phyloP scores from a whole-genome alignment of 2,888 invertebrate species.

The Aspidiotus rigidus region DNA sequence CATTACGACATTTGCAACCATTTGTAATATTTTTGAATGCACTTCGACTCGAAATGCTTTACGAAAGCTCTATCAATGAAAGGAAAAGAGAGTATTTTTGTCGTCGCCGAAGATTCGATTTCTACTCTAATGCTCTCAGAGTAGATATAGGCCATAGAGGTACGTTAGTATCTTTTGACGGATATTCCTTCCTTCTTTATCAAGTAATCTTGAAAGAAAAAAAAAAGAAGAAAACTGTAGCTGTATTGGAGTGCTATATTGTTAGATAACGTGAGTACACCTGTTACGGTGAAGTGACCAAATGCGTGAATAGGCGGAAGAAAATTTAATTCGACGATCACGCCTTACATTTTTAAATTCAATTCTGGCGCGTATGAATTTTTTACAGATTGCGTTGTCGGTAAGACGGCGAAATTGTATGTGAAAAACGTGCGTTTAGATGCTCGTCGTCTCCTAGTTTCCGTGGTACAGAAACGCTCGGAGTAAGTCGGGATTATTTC shows the following conservation, averaged over 20 bases:
- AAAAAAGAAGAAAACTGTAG: too few species aligned
- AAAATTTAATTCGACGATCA: slow-evolving; percentile 14
- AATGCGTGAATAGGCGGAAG: background rate
- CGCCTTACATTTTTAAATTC: slow-evolving; percentile 29
- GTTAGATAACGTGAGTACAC: too few species aligned
- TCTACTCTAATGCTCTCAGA: background rate
- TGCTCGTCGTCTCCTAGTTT: too few species aligned
- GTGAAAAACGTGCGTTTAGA: slow-evolving; percentile 18
- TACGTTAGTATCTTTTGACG: background rate
- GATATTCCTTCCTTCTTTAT: too few species aligned
- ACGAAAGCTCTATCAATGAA: background rate
- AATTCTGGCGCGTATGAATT: slow-evolving; percentile 25
- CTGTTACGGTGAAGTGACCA: too few species aligned
- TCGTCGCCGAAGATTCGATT: background rate
- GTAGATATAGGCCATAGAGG: background rate
- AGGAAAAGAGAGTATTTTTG: background rate
- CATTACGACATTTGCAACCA: background rate
- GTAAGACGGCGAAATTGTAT: slow-evolving; percentile 9
- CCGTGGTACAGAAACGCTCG: too few species aligned
- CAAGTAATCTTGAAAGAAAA: too few species aligned
- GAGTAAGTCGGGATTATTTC: slow-evolving; percentile 9
- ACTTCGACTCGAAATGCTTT: background rate
- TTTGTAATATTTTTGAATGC: slow-evolving; percentile 4
- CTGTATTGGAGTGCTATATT: too few species aligned
- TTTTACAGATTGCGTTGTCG: slow-evolving; percentile 16